phyloP scores from a whole-genome alignment of 2,113 vertebrate species.

The Chaetorhynchus papuensis region DNA sequence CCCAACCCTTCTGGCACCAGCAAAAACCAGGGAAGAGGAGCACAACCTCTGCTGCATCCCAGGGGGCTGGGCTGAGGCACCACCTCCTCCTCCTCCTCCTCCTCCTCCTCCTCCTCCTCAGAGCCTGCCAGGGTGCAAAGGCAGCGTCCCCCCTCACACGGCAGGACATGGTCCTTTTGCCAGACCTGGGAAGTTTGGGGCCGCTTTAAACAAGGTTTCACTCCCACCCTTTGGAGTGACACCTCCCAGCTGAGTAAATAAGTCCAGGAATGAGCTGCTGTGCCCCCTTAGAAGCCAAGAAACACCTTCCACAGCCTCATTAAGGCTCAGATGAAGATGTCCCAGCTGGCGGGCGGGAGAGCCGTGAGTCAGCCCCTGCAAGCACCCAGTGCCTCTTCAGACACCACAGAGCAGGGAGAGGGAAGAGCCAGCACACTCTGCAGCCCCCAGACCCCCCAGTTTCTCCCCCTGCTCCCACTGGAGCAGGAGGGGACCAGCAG shows the following conservation, averaged over 20 bases:
- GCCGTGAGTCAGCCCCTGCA: not conserved
- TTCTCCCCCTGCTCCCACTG: accelerated
- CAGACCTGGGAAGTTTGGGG: not conserved
- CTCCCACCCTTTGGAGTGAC: not conserved
- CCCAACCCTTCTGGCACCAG: not conserved
- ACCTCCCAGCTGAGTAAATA: not conserved
- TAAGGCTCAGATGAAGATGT: not conserved
- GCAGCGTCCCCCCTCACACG: accelerated
- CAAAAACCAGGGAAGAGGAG: not conserved
- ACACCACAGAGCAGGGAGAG: not conserved
- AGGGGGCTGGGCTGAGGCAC: accelerated
- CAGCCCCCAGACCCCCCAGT: not conserved
- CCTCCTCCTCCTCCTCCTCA: not conserved
- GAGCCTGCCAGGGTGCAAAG: not conserved
- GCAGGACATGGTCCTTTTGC: accelerated
- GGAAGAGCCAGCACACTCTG: not conserved
- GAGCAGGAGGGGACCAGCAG: not conserved
- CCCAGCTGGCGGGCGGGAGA: not conserved
- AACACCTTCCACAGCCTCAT: not conserved
- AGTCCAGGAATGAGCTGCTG: not conserved
- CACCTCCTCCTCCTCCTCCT: accelerated
- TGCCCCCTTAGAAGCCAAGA: not conserved
- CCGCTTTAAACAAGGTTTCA: not conserved
- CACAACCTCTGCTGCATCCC: not conserved
- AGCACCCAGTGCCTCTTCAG: not conserved